Conservation (phyloP, 2,888 invertebrate species). For the Phania funesta region DNA sequence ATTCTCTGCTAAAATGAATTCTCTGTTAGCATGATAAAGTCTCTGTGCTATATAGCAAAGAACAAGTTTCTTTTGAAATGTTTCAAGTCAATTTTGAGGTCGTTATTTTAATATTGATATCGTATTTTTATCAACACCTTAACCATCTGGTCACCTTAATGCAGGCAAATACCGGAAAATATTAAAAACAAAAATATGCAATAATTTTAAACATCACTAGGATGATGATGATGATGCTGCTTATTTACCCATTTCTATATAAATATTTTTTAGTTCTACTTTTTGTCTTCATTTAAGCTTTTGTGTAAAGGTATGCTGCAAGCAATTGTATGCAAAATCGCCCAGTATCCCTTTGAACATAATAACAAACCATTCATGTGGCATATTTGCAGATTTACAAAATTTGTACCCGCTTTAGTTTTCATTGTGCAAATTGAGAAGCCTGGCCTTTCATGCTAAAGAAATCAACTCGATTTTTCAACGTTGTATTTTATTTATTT, state of each 20-base stretch:
- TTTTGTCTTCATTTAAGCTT: background rate
- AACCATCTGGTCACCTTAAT: constrained; percentile 7
- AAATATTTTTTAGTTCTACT: background rate
- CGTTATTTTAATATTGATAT: too few relatives aligned
- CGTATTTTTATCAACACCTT: background rate
- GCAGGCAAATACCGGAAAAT: constrained; percentile 13
- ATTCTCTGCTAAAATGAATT: too few relatives aligned
- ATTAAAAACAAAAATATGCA: constrained; percentile 37
- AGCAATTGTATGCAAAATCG: constrained; percentile 30
- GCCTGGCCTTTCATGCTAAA: constrained; percentile 30
- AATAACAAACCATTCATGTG: constrained; percentile 21
- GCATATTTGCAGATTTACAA: constrained; percentile 18
- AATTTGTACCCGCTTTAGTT: constrained; percentile 31
- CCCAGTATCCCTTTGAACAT: background rate
- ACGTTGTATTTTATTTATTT: constrained; percentile 1
- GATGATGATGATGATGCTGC: constrained; percentile 15
- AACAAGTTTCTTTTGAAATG: too few relatives aligned
- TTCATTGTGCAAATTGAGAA: constrained; percentile 17
- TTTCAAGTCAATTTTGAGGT: too few relatives aligned
- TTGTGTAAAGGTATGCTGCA: constrained; percentile 45
- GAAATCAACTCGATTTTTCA: constrained; percentile 38
- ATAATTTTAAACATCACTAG: constrained; percentile 27
- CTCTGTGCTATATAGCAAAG: too few relatives aligned
- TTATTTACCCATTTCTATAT: constrained; percentile 36
- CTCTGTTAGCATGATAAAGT: too few relatives aligned